These are phyloP conservation scores for Seira sanloemensis DNA, from an alignment of 2,888 invertebrate genomes.

Conservation along the genomic window DNA sequence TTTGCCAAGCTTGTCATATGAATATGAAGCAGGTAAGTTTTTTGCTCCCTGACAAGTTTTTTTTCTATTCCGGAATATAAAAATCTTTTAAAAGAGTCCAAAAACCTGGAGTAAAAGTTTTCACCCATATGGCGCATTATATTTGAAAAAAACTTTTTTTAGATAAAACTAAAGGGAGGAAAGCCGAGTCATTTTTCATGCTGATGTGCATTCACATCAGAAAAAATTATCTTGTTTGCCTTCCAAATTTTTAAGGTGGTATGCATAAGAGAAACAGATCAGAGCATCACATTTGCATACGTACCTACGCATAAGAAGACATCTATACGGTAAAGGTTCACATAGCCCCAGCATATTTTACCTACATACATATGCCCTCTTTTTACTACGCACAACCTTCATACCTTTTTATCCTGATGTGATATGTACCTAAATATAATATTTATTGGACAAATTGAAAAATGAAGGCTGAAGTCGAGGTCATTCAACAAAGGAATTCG, in stretches of 20 bases:
- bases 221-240: background rate
- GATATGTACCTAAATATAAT: background rate
- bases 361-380: too few relatives aligned
- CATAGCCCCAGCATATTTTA: background rate
- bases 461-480: background rate
- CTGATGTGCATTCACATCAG: too few relatives aligned
- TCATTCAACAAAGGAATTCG: background rate
- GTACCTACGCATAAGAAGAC: too few relatives aligned
- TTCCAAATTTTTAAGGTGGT: too few relatives aligned
- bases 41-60: background rate
- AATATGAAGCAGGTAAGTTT: background rate
- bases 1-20: background rate
- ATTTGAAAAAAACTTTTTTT: background rate
- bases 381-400: background rate
- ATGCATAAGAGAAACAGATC: too few relatives aligned
- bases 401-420: background rate
- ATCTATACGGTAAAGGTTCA: too few relatives aligned
- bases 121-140: background rate
- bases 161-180: background rate
- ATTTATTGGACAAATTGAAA: conserved; percentile 1
- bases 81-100: background rate
- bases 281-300: background rate
- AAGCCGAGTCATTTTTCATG: background rate
- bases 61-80: too few relatives aligned
- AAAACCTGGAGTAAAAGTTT: background rate